These are phyloP conservation scores for Labeo calbasu DNA, from an alignment of 2,797 vertebrate species.

Conservation along the genomic window DNA sequence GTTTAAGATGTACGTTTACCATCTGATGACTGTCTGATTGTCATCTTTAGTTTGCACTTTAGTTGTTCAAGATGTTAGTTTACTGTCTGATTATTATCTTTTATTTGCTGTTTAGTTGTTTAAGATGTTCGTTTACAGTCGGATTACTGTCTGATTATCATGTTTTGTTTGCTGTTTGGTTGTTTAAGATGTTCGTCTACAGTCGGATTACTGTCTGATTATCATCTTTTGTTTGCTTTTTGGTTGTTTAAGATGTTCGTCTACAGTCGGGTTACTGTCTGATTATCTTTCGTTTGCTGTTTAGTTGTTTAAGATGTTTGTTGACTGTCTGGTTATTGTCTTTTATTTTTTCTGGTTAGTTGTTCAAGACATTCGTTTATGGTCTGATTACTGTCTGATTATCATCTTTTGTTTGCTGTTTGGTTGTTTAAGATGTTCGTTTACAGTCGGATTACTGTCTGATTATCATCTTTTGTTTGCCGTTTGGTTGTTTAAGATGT, in stretches of 20 bases:
- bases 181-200: background rate
- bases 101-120: background rate
- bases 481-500: constrained; percentile 2
- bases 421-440: background rate
- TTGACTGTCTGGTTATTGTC: too few species aligned
- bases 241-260: too few species aligned
- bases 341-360: background rate
- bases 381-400: background rate
- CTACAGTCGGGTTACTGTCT: background rate
- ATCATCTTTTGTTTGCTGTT: background rate
- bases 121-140: background rate
- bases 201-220: background rate
- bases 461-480: background rate
- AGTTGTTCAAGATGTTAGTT: background rate
- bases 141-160: background rate
- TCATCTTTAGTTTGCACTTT: too few species aligned
- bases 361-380: background rate
- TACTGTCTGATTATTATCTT: background rate
- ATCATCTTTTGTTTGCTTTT: background rate
- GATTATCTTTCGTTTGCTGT: background rate
- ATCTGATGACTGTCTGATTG: background rate
- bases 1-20: background rate
- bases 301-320: background rate
- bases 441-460: background rate
- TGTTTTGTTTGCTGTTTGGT: background rate